A percentile compares a stretch with the other conserved stretches of the same genome.
Evolutionary conservation across 2,113 vertebrate species (phyloP).

Genomic region (Mesoclemmys tuberculata): DNA sequence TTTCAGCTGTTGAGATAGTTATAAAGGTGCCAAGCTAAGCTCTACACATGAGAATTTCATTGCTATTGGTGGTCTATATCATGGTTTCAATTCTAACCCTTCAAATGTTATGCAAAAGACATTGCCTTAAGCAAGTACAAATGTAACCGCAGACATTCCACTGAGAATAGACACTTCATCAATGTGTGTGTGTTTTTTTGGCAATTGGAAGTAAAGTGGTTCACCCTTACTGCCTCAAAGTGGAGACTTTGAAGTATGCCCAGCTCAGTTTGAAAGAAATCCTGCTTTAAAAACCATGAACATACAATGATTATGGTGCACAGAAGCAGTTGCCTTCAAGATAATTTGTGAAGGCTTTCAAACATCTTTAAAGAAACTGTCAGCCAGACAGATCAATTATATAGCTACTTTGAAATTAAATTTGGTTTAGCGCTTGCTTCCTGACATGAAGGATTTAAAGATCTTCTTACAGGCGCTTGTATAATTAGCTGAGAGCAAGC

Average conservation of each 20-base stretch:
- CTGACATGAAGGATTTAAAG: not conserved
- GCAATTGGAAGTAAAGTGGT: not conserved
- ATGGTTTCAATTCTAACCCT: not conserved
- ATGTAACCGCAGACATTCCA: not conserved
- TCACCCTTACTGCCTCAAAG: not conserved
- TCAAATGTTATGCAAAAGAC: not conserved
- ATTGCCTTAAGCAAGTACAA: not conserved
- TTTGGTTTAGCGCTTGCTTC: not conserved
- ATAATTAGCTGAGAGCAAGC: not conserved
- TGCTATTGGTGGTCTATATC: not conserved
- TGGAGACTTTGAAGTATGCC: not conserved
- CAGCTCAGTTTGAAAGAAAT: not conserved
- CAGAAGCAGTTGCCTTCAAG: slow-evolving; percentile 9
- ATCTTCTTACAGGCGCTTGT: not conserved
- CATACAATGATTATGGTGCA: not conserved
- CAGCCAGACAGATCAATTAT: slow-evolving; percentile 13
- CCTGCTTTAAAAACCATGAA: accelerated
- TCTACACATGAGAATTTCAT: not conserved
- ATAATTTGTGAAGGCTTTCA: slow-evolving; percentile 30
- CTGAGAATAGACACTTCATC: not conserved
- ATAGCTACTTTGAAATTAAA: not conserved
- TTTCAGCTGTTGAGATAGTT: not conserved
- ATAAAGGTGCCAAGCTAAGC: not conserved
- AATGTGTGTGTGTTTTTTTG: not conserved
- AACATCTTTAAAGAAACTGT: not conserved